Evolutionary conservation across 1,140 invertebrate species (phyloP), one percentile per base, ranked within the genome.

Genomic region (Formica exsecta): DNA sequence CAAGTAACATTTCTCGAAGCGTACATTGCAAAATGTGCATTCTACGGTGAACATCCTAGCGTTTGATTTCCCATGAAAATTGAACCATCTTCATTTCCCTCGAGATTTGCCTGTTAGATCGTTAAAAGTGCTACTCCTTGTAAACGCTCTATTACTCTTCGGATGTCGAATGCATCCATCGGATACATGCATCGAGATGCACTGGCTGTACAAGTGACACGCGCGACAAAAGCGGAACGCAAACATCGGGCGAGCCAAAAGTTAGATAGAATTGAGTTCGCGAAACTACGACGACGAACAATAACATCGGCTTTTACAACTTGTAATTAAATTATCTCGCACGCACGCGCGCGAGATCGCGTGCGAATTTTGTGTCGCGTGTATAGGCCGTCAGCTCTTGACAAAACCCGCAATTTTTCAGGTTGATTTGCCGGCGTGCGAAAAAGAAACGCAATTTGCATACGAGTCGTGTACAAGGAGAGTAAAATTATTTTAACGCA

Each of bases 271-370:
- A 81, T 81, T 81, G 51, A 81, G 65, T 59, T 81, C 59, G 22
- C n/a, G 65, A 70, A 57, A 70, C 32, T 68, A 80, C 77, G 22
- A 79, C 25, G 59, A 54, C 74, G 36, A 38, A 57, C 77, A 80
- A 80, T 70, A 80, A 80, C 36, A 36, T 57, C 48, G 22, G 48
- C 65, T 81, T 81, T 81, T 81, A 59, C 65, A 81, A 81, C 77
- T 81, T 81, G 36, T 71, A 81, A 81, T 81, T 81, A 71, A 81
- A 81, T 81, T 71, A 81, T 48, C 41, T 48, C 19, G 76, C 61
- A 68, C 62, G 62, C 74, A 44, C 59, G 36, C 59, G 38, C 74
- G 62, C 65, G 48, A 65, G 22, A 71, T 81, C 77, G 65, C 77
- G 48, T 70, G 77, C 36, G 41, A 66, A 36, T 68, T 71, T 32